phyloP scores from a whole-genome alignment of 2,113 vertebrate genomes.

The Coracopsis vasa region DNA sequence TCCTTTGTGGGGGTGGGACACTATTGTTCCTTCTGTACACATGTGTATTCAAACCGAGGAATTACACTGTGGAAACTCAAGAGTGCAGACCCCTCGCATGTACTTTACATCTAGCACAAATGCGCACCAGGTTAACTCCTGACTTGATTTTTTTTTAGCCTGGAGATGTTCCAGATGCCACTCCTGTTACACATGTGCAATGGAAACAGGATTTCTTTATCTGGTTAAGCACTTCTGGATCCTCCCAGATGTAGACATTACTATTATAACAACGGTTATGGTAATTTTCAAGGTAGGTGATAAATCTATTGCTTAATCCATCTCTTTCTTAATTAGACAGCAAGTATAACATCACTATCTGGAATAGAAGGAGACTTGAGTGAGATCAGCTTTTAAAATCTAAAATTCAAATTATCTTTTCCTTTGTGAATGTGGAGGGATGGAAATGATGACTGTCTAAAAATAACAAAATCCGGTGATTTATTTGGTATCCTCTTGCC shows the following conservation, averaged over 20 bases:
- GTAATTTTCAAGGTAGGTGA: background rate
- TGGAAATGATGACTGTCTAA: background rate
- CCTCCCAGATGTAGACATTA: background rate
- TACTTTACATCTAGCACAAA: background rate
- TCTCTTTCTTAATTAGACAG: slow-evolving; percentile 42
- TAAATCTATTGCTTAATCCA: background rate
- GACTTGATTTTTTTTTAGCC: background rate
- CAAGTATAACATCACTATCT: background rate
- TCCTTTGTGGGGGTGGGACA: background rate
- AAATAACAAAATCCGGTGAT: slow-evolving; percentile 4
- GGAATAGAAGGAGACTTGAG: background rate
- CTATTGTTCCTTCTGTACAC: background rate
- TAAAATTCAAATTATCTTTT: slow-evolving; percentile 27
- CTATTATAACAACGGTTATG: background rate
- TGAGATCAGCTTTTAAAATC: slow-evolving; percentile 25
- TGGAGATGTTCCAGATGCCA: background rate
- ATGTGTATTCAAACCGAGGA: background rate
- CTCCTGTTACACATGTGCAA: background rate
- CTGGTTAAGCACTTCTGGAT: background rate
- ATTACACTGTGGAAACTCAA: background rate
- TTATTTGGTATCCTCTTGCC: background rate
- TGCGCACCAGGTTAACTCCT: background rate
- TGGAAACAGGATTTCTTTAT: background rate
- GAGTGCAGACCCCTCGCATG: fast-evolving
- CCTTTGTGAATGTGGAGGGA: background rate